These are phyloP conservation scores for Entelurus aequoreus DNA, from an alignment of 2,113 vertebrate genomes.

Conservation along the genomic window DNA sequence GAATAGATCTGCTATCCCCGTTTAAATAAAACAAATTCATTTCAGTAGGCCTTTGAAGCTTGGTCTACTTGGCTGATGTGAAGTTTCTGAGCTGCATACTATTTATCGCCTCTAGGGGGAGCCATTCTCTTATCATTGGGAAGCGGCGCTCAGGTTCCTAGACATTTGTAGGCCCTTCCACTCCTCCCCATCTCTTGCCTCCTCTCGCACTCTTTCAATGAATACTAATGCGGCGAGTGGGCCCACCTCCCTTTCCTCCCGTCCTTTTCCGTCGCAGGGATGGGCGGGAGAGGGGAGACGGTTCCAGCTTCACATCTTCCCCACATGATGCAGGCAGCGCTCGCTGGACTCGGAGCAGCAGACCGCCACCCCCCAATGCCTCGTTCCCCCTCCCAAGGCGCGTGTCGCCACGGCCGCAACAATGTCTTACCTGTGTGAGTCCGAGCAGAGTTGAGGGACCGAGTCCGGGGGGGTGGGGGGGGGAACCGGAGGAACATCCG, in stretches of 20 bases:
- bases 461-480: neutral
- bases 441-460: slow-evolving; percentile 52
- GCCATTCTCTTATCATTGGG: slow-evolving; percentile 61
- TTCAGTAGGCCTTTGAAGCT: too few species aligned
- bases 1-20: too few species aligned
- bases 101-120: slow-evolving; percentile 63
- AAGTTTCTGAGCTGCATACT: slow-evolving; percentile 64
- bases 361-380: slow-evolving; percentile 27
- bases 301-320: slow-evolving; percentile 65
- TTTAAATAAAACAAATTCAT: too few species aligned
- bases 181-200: slow-evolving; percentile 28
- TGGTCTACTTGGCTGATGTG: slow-evolving; percentile 37
- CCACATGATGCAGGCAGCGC: slow-evolving; percentile 62
- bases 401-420: slow-evolving; percentile 54
- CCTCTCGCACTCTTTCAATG: slow-evolving; percentile 63
- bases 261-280: slow-evolving; percentile 38
- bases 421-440: slow-evolving; percentile 69
- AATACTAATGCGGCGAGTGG: slow-evolving; percentile 72
- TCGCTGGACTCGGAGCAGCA: slow-evolving; percentile 62
- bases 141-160: slow-evolving; percentile 51
- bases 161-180: slow-evolving; percentile 49
- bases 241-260: slow-evolving; percentile 66
- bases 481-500: slow-evolving; percentile 43
- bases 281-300: slow-evolving; percentile 67
- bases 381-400: slow-evolving; percentile 44